These are phyloP conservation scores for Beris chalybata DNA, from an alignment of 2,888 invertebrate species.

Conservation along the genomic window DNA sequence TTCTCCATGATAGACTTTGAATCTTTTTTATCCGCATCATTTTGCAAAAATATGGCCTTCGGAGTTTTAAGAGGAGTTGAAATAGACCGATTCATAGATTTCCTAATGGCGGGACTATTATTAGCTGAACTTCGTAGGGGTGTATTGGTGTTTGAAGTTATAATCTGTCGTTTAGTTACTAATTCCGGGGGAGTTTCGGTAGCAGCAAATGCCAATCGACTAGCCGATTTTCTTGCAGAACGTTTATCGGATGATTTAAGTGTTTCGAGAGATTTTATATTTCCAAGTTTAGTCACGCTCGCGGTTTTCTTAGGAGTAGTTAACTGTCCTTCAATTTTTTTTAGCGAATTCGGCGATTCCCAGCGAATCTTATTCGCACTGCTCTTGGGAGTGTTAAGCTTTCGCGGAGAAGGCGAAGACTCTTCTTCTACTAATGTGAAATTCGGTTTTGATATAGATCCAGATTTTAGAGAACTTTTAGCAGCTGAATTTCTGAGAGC, in stretches of 20 bases:
- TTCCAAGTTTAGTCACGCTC: too few relatives aligned
- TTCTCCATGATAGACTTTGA: background rate
- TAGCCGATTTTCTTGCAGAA: background rate
- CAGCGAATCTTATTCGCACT: slow-evolving; percentile 7
- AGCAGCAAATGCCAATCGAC: background rate
- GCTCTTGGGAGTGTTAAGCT: background rate
- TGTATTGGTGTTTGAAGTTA: background rate
- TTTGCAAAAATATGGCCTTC: slow-evolving; percentile 14
- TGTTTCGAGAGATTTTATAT: background rate
- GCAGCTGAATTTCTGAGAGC: slow-evolving; percentile 31
- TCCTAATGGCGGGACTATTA: background rate
- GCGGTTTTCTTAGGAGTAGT: background rate
- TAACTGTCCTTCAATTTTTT: background rate
- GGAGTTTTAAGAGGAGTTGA: slow-evolving; percentile 19
- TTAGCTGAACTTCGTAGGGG: background rate
- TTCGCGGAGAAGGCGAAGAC: background rate
- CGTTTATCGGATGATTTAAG: background rate
- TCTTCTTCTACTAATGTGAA: too few relatives aligned
- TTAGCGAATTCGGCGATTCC: background rate
- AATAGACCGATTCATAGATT: slow-evolving; percentile 4
- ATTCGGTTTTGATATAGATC: too few relatives aligned
- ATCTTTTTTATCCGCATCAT: background rate
- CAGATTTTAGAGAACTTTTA: slow-evolving; percentile 2
- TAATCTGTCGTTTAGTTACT: background rate
- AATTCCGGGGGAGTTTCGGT: slow-evolving; percentile 2